phyloP scores from a whole-genome alignment of 1,140 invertebrate genomes.

The Pachypsylla venusta region DNA sequence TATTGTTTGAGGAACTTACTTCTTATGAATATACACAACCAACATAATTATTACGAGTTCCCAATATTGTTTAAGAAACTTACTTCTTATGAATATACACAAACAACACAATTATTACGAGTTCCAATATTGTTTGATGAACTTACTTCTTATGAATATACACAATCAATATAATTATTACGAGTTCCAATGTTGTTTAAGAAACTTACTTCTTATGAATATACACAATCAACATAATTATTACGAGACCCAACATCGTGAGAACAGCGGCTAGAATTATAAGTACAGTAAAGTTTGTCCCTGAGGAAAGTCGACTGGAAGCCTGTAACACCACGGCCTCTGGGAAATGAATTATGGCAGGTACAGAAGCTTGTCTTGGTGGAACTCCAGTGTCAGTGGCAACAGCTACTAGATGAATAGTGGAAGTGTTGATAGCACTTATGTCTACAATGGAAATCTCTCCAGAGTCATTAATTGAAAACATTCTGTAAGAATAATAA shows the following conservation, averaged over 20 bases:
- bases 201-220: constrained; percentile 58
- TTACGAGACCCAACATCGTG: constrained; percentile 53
- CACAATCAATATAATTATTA: constrained; percentile 52
- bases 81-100: no score
- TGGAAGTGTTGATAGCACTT: constrained; percentile 32
- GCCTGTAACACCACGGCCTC: constrained; percentile 34
- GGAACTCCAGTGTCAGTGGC: constrained; percentile 64
- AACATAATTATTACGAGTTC: no score
- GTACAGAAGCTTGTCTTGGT: constrained; percentile 53
- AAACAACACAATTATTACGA: no score
- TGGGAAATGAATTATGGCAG: constrained; percentile 55
- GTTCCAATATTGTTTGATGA: no score
- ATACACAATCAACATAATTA: constrained; percentile 52
- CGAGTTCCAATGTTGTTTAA: constrained; percentile 46
- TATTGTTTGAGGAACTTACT: constrained; percentile 47
- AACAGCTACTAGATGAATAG: constrained; percentile 54
- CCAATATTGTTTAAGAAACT: no score
- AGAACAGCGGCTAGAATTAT: constrained; percentile 54
- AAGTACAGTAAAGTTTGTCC: constrained; percentile 42
- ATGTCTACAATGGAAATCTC: constrained; percentile 33
- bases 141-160: no score
- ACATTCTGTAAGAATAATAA: constrained; percentile 34
- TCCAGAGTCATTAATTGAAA: constrained; percentile 37
- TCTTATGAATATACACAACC: no score
- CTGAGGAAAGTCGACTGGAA: constrained; percentile 33